Conservation (phyloP, 2,888 invertebrate species). For the Cryptocheilus praepositus region DNA sequence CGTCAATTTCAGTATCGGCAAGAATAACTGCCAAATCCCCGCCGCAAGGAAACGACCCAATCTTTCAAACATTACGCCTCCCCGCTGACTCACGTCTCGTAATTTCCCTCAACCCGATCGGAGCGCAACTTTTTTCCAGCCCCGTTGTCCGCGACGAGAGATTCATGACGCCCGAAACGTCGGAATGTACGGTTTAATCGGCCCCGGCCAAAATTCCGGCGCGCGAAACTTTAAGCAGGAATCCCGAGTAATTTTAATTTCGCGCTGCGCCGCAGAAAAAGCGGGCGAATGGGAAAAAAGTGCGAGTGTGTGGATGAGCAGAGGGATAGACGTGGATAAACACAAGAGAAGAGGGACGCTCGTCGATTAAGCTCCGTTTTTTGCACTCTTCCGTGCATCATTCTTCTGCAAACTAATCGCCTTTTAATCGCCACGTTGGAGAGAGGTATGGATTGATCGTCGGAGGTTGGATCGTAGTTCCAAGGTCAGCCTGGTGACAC, state of each 20-base stretch:
- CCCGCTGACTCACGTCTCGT: no score
- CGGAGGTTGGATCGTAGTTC: not conserved
- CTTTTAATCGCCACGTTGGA: conserved; percentile 23
- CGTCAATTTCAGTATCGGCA: no score
- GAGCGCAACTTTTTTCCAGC: conserved; percentile 5
- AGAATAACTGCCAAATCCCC: no score
- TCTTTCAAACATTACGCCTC: no score
- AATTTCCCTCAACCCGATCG: no score
- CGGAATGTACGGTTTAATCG: not conserved
- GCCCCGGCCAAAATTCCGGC: not conserved
- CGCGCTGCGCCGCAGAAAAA: not conserved
- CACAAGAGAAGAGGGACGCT: not conserved
- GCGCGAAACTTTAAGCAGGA: not conserved
- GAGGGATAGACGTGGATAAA: not conserved
- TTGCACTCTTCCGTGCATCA: conserved; percentile 12
- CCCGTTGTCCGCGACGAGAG: not conserved
- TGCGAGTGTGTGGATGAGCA: not conserved
- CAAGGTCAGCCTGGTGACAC: not conserved
- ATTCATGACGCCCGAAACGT: not conserved
- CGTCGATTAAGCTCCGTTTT: conserved; percentile 12
- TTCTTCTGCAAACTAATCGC: conserved; percentile 23
- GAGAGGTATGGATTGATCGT: conserved; percentile 5
- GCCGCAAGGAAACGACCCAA: no score
- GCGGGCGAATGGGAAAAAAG: not conserved
- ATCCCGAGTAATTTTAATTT: conserved; percentile 7